Evolutionary conservation across 2,797 vertebrate genomes (phyloP).

Genomic region (Nyctalus aviator): DNA sequence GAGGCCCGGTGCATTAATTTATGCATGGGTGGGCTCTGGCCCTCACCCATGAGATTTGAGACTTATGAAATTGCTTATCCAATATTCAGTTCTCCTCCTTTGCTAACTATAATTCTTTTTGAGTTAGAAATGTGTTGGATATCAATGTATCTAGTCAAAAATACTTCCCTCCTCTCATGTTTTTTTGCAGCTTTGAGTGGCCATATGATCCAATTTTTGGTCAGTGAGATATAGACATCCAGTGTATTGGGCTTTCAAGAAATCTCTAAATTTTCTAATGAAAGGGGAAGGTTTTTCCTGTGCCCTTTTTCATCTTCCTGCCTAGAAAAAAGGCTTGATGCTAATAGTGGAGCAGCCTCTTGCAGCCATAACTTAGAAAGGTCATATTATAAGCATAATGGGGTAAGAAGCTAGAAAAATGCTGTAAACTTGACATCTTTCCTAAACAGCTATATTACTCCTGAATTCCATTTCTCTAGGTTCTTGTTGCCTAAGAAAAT

Average conservation of each 20-base stretch:
- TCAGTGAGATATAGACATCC: constrained; percentile 16
- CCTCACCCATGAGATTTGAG: too few relatives aligned
- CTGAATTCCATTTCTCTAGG: neutral
- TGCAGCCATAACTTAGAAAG: constrained; percentile 19
- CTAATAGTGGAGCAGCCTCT: neutral
- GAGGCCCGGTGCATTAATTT: too few relatives aligned
- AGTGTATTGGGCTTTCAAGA: constrained; percentile 34
- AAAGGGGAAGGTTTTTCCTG: neutral
- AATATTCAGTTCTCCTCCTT: constrained; percentile 43
- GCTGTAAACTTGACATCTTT: neutral
- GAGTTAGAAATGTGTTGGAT: neutral
- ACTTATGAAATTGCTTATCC: neutral
- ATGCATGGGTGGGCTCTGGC: too few relatives aligned
- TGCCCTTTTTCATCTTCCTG: constrained; percentile 2
- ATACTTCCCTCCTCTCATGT: neutral
- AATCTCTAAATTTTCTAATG: constrained; percentile 34
- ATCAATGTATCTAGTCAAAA: constrained; percentile 29
- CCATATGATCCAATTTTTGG: neutral
- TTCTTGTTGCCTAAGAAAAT: constrained; percentile 34
- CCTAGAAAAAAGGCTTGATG: neutral
- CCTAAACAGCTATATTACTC: neutral
- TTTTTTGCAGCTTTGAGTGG: neutral
- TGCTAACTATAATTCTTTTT: constrained; percentile 28
- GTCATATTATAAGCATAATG: constrained; percentile 17
- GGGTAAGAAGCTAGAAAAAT: constrained; percentile 18